phyloP scores from a whole-genome alignment of 2,888 invertebrate genomes.

The Athalia rosae region DNA sequence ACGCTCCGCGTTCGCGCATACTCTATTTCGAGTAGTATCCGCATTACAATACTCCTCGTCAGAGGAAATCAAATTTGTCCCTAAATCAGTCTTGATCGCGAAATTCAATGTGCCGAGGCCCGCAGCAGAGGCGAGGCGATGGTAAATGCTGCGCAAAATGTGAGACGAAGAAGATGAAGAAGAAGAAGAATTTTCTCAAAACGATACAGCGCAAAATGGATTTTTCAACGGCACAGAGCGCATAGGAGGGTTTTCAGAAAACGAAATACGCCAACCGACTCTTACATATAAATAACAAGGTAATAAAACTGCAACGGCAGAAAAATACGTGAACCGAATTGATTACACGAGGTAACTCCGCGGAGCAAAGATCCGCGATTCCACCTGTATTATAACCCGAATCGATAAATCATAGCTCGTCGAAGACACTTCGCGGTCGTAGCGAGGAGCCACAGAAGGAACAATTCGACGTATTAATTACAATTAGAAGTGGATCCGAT shows the following conservation, averaged over 20 bases:
- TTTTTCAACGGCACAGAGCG: not conserved
- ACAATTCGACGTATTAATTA: constrained; percentile 12
- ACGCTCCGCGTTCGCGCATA: constrained; percentile 1
- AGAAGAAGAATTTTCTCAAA: not conserved
- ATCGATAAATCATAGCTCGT: too few relatives aligned
- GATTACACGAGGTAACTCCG: too few relatives aligned
- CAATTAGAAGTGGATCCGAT: constrained; percentile 12
- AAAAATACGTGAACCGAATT: too few relatives aligned
- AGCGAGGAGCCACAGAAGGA: not conserved
- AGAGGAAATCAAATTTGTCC: constrained; percentile 41
- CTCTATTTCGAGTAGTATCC: constrained; percentile 27
- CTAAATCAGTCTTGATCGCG: constrained; percentile 12
- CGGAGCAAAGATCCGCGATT: too few relatives aligned
- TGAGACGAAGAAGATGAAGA: too few relatives aligned
- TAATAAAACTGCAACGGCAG: too few relatives aligned
- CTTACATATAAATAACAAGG: too few relatives aligned
- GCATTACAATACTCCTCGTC: constrained; percentile 39
- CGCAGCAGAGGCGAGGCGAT: too few relatives aligned
- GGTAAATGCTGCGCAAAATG: not conserved
- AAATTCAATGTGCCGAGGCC: constrained; percentile 20
- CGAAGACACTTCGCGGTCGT: not conserved
- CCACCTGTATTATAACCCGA: too few relatives aligned
- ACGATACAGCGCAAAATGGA: too few relatives aligned
- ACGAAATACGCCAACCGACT: not conserved
- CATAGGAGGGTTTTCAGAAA: not conserved